phyloP scores from a whole-genome alignment of 1,140 invertebrate species.

The Schlechtendalia chinensis region DNA sequence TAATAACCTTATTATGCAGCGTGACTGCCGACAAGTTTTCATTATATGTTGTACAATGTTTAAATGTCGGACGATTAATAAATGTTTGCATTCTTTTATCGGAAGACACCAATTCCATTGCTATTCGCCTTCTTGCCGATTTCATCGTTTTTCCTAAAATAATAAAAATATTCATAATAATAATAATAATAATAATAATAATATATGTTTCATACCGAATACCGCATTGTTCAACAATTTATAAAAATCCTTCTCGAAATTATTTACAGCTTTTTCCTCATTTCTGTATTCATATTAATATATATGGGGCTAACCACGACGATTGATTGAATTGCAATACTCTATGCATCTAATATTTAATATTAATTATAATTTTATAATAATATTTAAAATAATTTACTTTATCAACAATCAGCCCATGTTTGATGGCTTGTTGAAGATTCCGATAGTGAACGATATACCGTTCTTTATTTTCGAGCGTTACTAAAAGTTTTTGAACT shows the following conservation, averaged over 20 bases:
- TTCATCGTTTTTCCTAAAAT: neutral
- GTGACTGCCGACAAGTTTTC: too few relatives aligned
- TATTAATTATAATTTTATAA: neutral
- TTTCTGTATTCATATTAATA: neutral
- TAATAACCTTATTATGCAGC: too few relatives aligned
- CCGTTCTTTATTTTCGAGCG: slow-evolving; percentile 55
- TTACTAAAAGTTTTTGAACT: slow-evolving; percentile 54
- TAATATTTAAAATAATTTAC: neutral
- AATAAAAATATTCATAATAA: neutral
- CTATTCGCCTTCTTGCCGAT: too few relatives aligned
- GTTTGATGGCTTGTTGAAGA: slow-evolving; percentile 58
- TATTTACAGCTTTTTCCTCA: neutral
- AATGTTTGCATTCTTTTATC: too few relatives aligned
- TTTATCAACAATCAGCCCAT: slow-evolving; percentile 58
- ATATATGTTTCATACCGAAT: neutral
- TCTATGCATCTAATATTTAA: neutral
- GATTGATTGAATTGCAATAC: neutral
- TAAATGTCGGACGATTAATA: too few relatives aligned
- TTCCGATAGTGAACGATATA: slow-evolving; percentile 60
- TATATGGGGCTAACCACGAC: neutral
- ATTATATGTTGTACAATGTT: too few relatives aligned
- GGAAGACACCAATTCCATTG: too few relatives aligned
- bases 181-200: neutral
- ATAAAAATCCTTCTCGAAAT: neutral
- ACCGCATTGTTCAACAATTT: neutral